These are phyloP conservation scores for Heliconius charithonia DNA, from an alignment of 2,888 invertebrate genomes.

Conservation along the genomic window DNA sequence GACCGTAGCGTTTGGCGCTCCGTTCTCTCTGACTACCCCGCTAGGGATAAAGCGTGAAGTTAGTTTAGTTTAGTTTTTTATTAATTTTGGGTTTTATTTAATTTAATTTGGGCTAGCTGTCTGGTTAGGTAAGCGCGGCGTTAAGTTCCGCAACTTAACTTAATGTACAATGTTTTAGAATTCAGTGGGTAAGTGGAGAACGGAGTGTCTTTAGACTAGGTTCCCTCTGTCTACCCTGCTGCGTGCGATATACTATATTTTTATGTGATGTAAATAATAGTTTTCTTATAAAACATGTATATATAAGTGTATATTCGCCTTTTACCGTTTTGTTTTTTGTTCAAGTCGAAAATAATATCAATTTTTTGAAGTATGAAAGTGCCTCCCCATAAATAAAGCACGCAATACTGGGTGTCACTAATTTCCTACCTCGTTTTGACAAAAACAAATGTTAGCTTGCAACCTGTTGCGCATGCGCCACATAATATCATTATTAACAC, in stretches of 20 bases:
- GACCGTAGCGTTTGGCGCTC: too few species aligned
- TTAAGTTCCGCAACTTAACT: background rate
- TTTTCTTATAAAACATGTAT: too few species aligned
- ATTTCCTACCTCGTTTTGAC: constrained; percentile 35
- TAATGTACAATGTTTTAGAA: background rate
- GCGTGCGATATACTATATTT: background rate
- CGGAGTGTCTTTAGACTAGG: background rate
- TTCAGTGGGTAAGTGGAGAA: background rate
- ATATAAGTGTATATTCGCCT: too few species aligned
- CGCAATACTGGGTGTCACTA: constrained; percentile 27
- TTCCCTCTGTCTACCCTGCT: background rate
- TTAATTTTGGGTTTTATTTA: background rate
- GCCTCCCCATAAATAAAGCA: constrained; percentile 22
- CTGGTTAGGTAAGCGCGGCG: background rate
- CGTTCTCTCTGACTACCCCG: too few species aligned
- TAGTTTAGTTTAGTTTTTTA: too few species aligned
- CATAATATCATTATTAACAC: constrained; percentile 44
- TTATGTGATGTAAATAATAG: background rate
- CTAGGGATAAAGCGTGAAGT: too few species aligned
- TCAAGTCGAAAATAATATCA: background rate
- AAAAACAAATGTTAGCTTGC: constrained; percentile 40
- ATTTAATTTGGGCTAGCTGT: background rate
- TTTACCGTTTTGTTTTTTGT: background rate
- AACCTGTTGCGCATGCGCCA: constrained; percentile 44
- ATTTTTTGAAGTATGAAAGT: constrained; percentile 19